Base-by-base conservation (phyloP, 2,797 vertebrate genomes). In the Silurus aristotelis region DNA sequence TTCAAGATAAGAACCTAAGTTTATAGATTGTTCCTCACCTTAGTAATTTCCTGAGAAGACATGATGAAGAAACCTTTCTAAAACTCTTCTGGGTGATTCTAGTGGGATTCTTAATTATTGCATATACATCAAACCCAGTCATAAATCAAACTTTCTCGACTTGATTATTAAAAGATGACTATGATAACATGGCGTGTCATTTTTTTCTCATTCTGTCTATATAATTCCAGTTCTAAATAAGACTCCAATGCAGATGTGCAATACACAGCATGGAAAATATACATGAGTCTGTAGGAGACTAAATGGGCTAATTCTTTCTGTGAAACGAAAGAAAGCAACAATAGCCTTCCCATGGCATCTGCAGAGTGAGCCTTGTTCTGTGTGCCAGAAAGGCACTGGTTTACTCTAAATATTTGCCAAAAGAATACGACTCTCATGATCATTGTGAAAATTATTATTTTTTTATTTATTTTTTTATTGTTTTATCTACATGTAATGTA, bases 381-480 rank as follows among this genome's bases (percentile, higher is more conserved):
- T 89, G 84, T 81, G 87, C 88, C 92, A 93, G 91, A 93, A 93
- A 95, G 91, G 90, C 90, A 88, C 82, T 85, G 89, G 89, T 91
- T 90, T 91, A 91, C 89, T 90, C 89, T 93, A 93, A 94, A 95
- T 94, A 95, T 95, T 92, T 93, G 92, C 92, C 90, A 90, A 91
- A 90, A 86, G 90, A 93, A 94, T 92, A 90, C 86, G 90, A 90
- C 87, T 87, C 87, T 90, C 83, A 80, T 88, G 82, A 90, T 91
- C 20, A 61, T 86, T 22, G 43, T 76, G 82, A 90, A 89, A 38
- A 38, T 38, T 38, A 4, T 38, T 38, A 4, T 0, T 4, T 38
- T 38, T 38, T 38, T 4, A 4, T 38, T 38, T 38, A 0, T 43
- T 46, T 22, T 43, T 46, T 22, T 20, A 71, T 2, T 12, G 27